Evolutionary conservation across 2,113 vertebrate species (phyloP).

Genomic region (Eonycteris spelaea): DNA sequence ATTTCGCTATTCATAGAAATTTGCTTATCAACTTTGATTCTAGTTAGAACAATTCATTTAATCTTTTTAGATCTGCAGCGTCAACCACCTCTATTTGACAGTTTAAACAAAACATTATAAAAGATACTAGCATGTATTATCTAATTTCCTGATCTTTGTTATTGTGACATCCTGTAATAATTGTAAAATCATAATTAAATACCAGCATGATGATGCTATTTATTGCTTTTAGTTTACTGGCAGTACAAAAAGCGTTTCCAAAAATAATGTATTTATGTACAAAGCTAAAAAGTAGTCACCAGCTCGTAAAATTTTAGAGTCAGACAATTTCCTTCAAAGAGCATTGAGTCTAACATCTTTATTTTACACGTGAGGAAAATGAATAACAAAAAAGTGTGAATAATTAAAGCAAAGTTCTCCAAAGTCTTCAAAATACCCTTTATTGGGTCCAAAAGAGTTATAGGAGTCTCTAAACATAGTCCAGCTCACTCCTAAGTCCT

Average conservation of each 20-base stretch:
- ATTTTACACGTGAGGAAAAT: not conserved
- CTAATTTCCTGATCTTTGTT: constrained; percentile 49
- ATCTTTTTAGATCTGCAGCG: constrained; percentile 53
- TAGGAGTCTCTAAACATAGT: not conserved
- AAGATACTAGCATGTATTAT: constrained; percentile 17
- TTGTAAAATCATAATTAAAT: constrained; percentile 42
- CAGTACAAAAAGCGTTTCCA: not conserved
- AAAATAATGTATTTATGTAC: not conserved
- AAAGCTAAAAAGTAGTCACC: not conserved
- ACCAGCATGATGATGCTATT: not conserved
- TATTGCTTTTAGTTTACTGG: constrained; percentile 2
- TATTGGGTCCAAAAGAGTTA: not conserved
- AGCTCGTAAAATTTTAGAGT: not conserved
- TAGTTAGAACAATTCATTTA: constrained; percentile 32
- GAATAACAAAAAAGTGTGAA: not conserved
- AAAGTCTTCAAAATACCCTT: not conserved
- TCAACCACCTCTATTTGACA: not conserved
- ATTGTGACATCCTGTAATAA: constrained; percentile 59
- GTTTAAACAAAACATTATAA: constrained; percentile 51
- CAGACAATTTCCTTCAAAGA: not conserved
- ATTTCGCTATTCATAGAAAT: constrained; percentile 36
- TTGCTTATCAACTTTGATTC: constrained; percentile 41
- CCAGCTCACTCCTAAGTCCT: not conserved
- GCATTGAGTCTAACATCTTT: not conserved
- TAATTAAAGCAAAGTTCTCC: not conserved